Evolutionary conservation across 2,888 invertebrate species (phyloP).

Genomic region (Isoperla grammatica): DNA sequence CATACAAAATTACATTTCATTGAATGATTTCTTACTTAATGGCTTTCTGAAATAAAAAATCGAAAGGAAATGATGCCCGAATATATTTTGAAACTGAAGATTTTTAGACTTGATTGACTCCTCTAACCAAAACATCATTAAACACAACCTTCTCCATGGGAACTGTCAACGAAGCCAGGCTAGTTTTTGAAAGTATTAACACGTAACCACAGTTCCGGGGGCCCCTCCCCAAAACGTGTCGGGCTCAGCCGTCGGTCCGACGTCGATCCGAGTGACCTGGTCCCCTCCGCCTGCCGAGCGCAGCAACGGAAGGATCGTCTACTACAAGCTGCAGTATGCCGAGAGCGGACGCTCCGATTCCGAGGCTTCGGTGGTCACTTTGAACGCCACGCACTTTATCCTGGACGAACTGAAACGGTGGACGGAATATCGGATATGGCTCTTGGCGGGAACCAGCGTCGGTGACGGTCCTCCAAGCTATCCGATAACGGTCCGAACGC

Average conservation of each 20-base stretch:
- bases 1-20: too few species aligned
- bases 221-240: conserved; percentile 93
- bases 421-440: conserved; percentile 96
- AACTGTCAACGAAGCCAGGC: not conserved
- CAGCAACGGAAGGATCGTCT: conserved; percentile 87
- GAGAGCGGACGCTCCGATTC: conserved; percentile 80
- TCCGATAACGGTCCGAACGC: conserved; percentile 88
- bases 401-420: conserved; percentile 88
- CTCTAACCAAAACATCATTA: not conserved
- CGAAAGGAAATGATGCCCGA: too few species aligned
- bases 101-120: too few species aligned
- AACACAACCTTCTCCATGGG: too few species aligned
- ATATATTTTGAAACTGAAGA: too few species aligned
- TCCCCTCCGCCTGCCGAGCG: conserved; percentile 85
- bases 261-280: conserved; percentile 87
- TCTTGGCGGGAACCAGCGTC: conserved; percentile 91
- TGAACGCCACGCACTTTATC: conserved; percentile 72
- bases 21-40: too few species aligned
- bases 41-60: too few species aligned
- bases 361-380: conserved; percentile 73
- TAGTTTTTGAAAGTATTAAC: conserved; percentile 7
- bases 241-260: conserved; percentile 82
- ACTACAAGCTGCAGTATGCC: conserved; percentile 90
- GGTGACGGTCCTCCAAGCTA: conserved; percentile 93
- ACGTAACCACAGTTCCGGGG: conserved; percentile 72